Conservation (phyloP, 2,797 vertebrate genomes). For the Spinus olivaceus region DNA sequence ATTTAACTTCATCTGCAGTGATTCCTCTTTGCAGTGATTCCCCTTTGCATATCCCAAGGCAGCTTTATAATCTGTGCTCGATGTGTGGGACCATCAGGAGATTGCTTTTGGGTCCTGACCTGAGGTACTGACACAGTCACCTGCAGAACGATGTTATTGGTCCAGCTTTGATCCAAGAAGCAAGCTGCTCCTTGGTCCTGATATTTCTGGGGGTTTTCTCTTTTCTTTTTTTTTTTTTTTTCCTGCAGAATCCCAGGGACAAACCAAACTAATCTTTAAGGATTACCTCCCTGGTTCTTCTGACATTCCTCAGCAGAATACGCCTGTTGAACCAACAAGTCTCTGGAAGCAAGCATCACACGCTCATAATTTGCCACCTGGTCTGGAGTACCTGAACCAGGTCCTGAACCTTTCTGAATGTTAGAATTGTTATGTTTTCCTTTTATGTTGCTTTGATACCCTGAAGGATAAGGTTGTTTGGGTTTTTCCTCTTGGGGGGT, state of each 20-base stretch:
- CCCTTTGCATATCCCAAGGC: neutral
- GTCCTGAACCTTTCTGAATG: conserved; percentile 67
- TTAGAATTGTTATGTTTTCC: neutral
- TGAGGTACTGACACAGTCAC: neutral
- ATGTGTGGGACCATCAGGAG: neutral
- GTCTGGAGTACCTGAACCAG: conserved; percentile 90
- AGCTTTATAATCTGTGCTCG: neutral
- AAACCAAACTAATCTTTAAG: conserved; percentile 8
- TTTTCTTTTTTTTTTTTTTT: neutral
- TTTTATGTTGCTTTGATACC: neutral
- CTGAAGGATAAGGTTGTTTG: neutral
- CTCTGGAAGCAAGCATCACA: conserved; percentile 45
- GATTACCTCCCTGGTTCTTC: conserved; percentile 66
- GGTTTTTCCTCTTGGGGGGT: neutral
- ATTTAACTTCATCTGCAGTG: neutral
- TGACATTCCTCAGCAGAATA: conserved; percentile 1
- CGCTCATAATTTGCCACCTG: conserved; percentile 80
- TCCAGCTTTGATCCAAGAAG: neutral
- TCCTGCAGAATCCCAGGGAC: conserved; percentile 54
- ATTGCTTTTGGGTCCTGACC: neutral
- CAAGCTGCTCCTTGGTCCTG: neutral
- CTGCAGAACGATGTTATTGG: neutral
- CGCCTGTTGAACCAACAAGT: neutral
- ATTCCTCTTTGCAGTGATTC: neutral
- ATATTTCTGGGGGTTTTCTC: rapidly evolving